Evolutionary conservation across 2,113 vertebrate genomes (phyloP), one percentile per base, ranked within the genome.

Genomic region (Lophius piscatorius): DNA sequence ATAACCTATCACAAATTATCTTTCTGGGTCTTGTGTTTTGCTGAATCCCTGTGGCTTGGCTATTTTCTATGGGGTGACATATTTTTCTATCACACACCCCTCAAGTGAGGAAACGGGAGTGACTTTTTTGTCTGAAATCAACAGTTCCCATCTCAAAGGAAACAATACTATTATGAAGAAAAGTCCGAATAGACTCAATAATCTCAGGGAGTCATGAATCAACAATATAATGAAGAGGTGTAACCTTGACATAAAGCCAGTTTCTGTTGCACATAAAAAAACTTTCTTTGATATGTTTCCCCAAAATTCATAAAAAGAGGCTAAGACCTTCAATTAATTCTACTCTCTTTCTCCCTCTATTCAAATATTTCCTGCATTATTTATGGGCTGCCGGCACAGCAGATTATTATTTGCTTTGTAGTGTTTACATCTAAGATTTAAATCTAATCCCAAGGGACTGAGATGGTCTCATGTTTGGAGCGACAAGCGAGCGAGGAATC

Each of bases 251-350:
- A 28, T 62, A 47, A 77, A 66, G 50, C 66, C 55, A 10, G 13
- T 56, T 61, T 81, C 23, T 56, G 49, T 56, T 66, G 60, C 70
- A 49, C 65, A 36, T 52, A 33, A 16, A 34, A 41, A 64, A 7
- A 47, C 9, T 36, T 48, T 82, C 58, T 88, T 81, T 67, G 40
- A 79, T 72, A 70, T 63, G 9, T 56, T 46, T 21, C 9, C 47
- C 41, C 6, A 55, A 62, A 63, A 74, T 63, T 29, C 59, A 74
- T 54, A 29, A 56, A 76, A 62, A 18, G 24, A 47, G 48, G 31
- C 17, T 61, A 72, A 86, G 49, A 68, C 82, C 72, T 73, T 83
- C 58, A 79, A 87, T 89, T 85, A 86, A 87, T 86, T 86, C 85
- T 46, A 38, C 62, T 50, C 62, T 44, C 33, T n/a, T n/a, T n/a